These are phyloP conservation scores for Apis cerana DNA, from an alignment of 1,140 invertebrate species.

Conservation along the genomic window DNA sequence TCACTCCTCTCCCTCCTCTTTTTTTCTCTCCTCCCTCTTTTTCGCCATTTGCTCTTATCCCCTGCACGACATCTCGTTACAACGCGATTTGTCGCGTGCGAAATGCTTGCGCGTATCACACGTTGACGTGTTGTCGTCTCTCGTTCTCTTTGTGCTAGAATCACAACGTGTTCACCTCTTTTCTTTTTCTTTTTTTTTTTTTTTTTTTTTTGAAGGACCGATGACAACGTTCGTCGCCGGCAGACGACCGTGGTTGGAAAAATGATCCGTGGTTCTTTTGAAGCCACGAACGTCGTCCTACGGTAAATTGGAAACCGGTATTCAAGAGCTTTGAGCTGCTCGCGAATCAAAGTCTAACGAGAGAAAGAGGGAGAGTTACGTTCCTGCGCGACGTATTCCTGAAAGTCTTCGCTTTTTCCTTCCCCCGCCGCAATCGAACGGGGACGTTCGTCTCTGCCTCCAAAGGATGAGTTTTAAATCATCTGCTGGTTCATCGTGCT, in stretches of 20 bases:
- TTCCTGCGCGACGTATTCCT: not conserved
- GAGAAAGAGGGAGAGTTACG: not conserved
- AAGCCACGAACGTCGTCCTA: not conserved
- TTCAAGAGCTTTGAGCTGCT: constrained; percentile 9
- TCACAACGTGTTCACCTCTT: not conserved
- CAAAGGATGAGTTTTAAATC: not conserved
- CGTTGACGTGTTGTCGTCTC: no score
- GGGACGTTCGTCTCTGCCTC: no score
- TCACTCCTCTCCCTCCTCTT: no score
- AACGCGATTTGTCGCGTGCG: not conserved
- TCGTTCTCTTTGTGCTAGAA: not conserved
- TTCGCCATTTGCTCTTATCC: no score
- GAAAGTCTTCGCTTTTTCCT: no score
- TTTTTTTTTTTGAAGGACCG: not conserved
- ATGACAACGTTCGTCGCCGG: constrained; percentile 20
- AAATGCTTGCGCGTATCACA: not conserved
- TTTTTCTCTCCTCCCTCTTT: no score
- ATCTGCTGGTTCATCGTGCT: not conserved
- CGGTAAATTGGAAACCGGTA: constrained; percentile 41
- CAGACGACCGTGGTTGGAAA: not conserved
- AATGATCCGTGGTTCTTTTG: constrained; percentile 32
- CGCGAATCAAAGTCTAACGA: constrained; percentile 32
- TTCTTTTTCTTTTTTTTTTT: no score
- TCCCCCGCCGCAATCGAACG: not conserved
- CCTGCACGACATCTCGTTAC: no score